phyloP scores from a whole-genome alignment of 2,113 vertebrate species.

The Gallinago jamesoni region DNA sequence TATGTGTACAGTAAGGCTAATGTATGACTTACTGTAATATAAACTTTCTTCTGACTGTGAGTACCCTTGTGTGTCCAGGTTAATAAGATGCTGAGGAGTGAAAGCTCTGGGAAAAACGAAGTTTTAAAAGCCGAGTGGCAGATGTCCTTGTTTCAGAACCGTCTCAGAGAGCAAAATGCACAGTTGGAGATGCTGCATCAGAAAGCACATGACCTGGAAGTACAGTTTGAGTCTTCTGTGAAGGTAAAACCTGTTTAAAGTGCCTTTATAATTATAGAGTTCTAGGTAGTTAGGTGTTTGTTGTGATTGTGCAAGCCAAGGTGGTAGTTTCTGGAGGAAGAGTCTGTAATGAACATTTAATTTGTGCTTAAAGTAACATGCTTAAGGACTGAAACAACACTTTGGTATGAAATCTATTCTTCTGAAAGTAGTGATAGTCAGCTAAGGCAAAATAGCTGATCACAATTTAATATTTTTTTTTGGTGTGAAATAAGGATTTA shows the following conservation, averaged over 20 bases:
- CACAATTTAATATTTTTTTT: neutral
- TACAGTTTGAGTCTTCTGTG: slow-evolving; percentile 55
- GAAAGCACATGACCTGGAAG: neutral
- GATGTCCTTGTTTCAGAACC: slow-evolving; percentile 20
- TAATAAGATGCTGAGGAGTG: slow-evolving; percentile 72
- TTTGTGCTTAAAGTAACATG: neutral
- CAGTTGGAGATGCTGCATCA: slow-evolving; percentile 41
- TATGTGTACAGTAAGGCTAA: neutral
- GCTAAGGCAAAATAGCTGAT: neutral
- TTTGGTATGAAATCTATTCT: neutral
- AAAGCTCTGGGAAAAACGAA: slow-evolving; percentile 58
- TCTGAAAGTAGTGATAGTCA: neutral
- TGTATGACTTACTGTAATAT: neutral
- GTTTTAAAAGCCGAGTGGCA: slow-evolving; percentile 27
- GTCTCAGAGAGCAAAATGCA: slow-evolving; percentile 37
- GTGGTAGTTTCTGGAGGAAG: neutral
- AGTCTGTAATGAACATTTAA: neutral
- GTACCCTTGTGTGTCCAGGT: slow-evolving; percentile 62
- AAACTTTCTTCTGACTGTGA: neutral
- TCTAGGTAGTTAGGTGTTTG: neutral
- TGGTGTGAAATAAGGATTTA: neutral
- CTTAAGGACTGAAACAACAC: neutral
- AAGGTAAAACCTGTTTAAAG: neutral
- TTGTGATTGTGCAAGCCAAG: neutral
- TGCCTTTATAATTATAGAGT: neutral